Percentiles rank a stretch among this genome's conserved stretches.
Evolutionary conservation across 2,113 vertebrate genomes (phyloP).

Genomic region (Odocoileus virginianus): DNA sequence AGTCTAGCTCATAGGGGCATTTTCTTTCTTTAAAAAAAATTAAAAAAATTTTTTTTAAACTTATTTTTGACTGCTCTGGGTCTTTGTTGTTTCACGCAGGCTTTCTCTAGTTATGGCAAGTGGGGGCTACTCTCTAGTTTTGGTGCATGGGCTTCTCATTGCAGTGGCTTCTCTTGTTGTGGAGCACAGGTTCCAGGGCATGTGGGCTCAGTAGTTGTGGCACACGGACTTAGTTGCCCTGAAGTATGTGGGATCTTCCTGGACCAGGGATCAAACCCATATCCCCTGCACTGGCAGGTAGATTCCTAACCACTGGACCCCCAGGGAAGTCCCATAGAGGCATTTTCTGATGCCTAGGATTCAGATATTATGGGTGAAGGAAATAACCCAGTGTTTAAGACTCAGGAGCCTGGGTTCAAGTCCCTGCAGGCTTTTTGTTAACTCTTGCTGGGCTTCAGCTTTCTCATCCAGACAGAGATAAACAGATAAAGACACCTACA

Average conservation of each 20-base stretch:
- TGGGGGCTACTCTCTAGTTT: background rate
- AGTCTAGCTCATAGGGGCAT: background rate
- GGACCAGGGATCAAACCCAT: background rate
- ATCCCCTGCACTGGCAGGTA: background rate
- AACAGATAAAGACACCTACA: background rate
- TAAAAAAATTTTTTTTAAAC: fast-evolving
- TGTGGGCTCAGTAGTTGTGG: background rate
- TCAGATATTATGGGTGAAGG: background rate
- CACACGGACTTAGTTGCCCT: background rate
- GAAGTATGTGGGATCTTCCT: background rate
- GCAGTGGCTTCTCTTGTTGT: background rate
- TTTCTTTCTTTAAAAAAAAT: background rate
- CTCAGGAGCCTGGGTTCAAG: background rate
- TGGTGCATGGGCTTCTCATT: background rate
- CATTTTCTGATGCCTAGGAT: constrained; percentile 13
- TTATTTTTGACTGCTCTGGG: background rate
- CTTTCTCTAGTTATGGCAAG: background rate
- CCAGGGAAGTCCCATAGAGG: background rate
- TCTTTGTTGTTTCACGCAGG: background rate
- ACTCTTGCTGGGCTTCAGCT: background rate
- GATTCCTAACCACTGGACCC: background rate
- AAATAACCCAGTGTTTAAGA: background rate
- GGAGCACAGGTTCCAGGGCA: background rate
- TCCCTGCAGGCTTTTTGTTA: background rate
- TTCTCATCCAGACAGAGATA: background rate